Percentiles rank a stretch among this genome's conserved stretches.
Conservation (phyloP, 2,113 vertebrate species). For the Neolamprologus cancellatus region DNA sequence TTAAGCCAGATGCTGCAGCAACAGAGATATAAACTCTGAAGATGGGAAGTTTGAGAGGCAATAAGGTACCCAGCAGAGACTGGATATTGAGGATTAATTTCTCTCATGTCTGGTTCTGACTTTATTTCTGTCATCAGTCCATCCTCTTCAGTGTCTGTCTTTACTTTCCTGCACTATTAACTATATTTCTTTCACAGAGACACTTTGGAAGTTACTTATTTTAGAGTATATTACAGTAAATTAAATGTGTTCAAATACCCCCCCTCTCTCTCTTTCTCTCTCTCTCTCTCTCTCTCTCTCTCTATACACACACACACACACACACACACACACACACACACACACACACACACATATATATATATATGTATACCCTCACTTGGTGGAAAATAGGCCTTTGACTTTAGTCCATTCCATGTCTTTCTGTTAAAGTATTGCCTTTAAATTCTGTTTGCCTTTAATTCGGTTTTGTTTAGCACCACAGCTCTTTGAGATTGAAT, state of each 20-base stretch:
- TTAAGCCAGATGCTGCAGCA: conserved; percentile 56
- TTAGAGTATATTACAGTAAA: not conserved
- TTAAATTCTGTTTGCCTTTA: conserved; percentile 14
- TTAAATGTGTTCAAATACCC: not conserved
- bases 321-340: rapidly evolving
- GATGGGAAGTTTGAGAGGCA: conserved; percentile 69
- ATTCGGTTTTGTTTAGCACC: conserved; percentile 40
- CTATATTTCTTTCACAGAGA: conserved; percentile 16
- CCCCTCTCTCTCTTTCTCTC: rapidly evolving
- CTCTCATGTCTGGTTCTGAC: conserved; percentile 54
- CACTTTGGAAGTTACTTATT: conserved; percentile 3
- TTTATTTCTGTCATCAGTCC: conserved; percentile 39
- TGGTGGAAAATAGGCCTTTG: not conserved
- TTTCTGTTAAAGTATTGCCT: not conserved
- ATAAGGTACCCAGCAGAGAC: conserved; percentile 71
- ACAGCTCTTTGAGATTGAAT: conserved; percentile 19
- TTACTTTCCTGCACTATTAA: conserved; percentile 31
- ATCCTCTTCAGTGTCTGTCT: conserved; percentile 7
- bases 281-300: not conserved
- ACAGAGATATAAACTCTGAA: conserved; percentile 70
- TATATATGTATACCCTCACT: not conserved
- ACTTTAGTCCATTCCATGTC: not conserved
- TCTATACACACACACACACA: rapidly evolving
- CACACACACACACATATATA: rapidly evolving
- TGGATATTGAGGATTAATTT: conserved; percentile 73